These are phyloP conservation scores for Phaethon lepturus DNA, from an alignment of 2,113 vertebrate genomes.

Conservation along the genomic window DNA sequence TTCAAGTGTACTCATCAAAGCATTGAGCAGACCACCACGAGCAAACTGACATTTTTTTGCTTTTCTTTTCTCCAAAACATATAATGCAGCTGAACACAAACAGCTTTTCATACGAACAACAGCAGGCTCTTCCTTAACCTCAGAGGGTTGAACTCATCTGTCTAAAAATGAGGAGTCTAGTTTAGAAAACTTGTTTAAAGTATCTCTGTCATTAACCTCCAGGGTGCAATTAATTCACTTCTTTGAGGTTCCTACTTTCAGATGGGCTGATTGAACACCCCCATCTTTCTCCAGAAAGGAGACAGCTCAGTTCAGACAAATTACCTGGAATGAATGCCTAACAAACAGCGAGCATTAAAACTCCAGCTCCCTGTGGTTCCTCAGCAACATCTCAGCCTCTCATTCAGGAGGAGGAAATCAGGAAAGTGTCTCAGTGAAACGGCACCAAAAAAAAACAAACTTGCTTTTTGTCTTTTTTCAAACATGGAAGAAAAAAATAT, in stretches of 20 bases:
- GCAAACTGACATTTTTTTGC: background rate
- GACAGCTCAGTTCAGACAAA: background rate
- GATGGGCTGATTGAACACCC: background rate
- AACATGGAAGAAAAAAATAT: background rate
- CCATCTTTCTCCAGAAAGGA: background rate
- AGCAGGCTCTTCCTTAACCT: background rate
- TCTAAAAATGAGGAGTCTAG: background rate
- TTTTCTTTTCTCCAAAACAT: background rate
- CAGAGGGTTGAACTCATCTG: background rate
- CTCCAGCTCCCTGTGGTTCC: background rate
- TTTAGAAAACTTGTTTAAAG: conserved; percentile 1
- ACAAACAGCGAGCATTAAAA: background rate
- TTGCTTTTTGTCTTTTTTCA: background rate
- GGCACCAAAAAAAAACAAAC: background rate
- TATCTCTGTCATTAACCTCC: background rate
- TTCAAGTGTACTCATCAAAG: background rate
- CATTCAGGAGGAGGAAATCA: background rate
- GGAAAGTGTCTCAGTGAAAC: background rate
- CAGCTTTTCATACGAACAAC: conserved; percentile 20
- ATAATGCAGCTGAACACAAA: conserved; percentile 17
- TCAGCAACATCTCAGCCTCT: background rate
- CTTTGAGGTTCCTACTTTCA: background rate
- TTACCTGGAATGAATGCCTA: background rate
- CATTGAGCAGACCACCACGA: background rate
- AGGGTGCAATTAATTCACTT: background rate